Evolutionary conservation across 2,888 invertebrate species (phyloP), one percentile per base, ranked within the genome.

Genomic region (Euzophera pinguis): DNA sequence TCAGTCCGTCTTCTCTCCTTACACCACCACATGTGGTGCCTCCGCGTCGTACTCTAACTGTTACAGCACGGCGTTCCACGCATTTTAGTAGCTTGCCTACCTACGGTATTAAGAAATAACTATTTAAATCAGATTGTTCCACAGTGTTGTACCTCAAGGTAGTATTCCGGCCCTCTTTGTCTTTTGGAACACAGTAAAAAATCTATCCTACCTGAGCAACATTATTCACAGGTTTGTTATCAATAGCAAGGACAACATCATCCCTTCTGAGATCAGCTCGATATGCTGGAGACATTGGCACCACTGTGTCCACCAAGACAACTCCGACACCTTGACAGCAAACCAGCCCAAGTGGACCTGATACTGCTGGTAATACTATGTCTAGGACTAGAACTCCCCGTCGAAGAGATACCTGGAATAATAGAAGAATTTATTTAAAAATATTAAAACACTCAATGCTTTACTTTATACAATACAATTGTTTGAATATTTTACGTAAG

Each of bases 241-340:
- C 96, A 2, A 98, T 94, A 1, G 95, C 94, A 8, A 96, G 79
- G 0, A 97, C 91, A 6, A 95, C 91, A 71, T 97, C 97, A 17
- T 95, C 95, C 34, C 93, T 85, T 47, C 92, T 87, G 61, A 96
- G 84, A 60, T 96, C 95, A 0, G 96, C 95, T 53, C 93, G 92
- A 65, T 93, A 93, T 0, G 96, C 97, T 0, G 96, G 95, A 43
- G 96, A 95, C 75, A 95, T 94, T 0, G 94, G 92, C 3, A 94
- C 92, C n/a, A 98, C 94, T 45, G 84, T 75, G 74, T 91, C 79
- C 54, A 89, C 86, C 9, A 87, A 58, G 47, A 88, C 89, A 0
- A 71, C 83, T 0, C 89, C 89, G 6, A 88, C 88, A 0, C 84
- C 88, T 58, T 90, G 89, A 57, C 89, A 89, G 61, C 89, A 90